Conservation (phyloP, 2,888 invertebrate species). For the Thereva nobilitata region DNA sequence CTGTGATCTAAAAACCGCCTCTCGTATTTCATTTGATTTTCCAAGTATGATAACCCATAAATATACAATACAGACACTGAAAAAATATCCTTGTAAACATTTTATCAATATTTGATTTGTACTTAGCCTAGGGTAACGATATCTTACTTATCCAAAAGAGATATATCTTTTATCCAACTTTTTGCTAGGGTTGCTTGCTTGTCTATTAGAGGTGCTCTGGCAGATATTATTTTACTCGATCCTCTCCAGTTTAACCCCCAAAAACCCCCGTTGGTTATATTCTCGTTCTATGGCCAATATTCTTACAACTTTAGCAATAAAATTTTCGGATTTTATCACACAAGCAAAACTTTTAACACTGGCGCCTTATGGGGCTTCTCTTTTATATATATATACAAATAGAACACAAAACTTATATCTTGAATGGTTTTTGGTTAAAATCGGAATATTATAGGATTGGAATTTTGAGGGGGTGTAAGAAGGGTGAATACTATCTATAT, state of each 20-base stretch:
- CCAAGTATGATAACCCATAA: too few species aligned
- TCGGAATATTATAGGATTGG: too few species aligned
- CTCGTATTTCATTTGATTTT: too few species aligned
- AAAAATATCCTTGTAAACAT: too few species aligned
- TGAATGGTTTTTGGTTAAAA: not conserved
- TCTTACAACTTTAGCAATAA: constrained; percentile 27
- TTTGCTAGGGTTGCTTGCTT: not conserved
- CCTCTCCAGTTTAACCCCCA: not conserved
- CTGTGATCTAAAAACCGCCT: too few species aligned
- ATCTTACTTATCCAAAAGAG: constrained; percentile 25
- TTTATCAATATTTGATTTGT: not conserved
- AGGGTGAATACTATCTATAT: too few species aligned
- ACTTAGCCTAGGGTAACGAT: constrained; percentile 25
- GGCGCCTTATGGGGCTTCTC: constrained; percentile 13
- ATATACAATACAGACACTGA: too few species aligned
- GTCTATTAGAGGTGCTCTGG: too few species aligned
- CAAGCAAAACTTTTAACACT: constrained; percentile 28
- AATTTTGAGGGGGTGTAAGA: too few species aligned
- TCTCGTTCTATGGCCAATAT: constrained; percentile 17
- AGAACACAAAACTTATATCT: constrained; percentile 18
- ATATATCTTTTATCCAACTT: constrained; percentile 25
- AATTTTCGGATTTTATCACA: constrained; percentile 34
- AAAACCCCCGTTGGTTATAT: constrained; percentile 15
- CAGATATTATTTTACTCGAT: too few species aligned
- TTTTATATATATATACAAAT: constrained; percentile 6